A percentile compares a stretch with the other conserved stretches of the same genome.
Evolutionary conservation across 2,113 vertebrate species (phyloP).

Genomic region (Rhabdomys dilectus): DNA sequence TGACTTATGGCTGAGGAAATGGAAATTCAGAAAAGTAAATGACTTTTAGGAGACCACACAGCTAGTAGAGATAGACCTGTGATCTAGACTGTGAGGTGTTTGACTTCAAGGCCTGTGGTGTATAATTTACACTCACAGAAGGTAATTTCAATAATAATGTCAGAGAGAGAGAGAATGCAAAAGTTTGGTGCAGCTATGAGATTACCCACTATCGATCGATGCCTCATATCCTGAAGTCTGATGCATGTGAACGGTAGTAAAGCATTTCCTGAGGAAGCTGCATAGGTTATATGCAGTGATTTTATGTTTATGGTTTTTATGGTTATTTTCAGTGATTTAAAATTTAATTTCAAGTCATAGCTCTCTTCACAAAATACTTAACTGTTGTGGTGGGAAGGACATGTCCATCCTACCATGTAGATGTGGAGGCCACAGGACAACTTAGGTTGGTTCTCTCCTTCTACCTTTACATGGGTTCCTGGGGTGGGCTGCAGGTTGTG

Average conservation of each 20-base stretch:
- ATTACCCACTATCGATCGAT: background rate
- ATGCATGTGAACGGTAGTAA: background rate
- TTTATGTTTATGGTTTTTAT: too few species aligned
- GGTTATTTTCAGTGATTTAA: background rate
- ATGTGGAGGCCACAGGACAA: background rate
- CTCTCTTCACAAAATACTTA: background rate
- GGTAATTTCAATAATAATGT: background rate
- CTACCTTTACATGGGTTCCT: background rate
- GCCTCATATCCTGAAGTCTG: background rate
- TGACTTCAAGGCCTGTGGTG: background rate
- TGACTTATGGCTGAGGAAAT: background rate
- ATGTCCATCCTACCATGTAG: background rate
- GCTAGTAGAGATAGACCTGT: slow-evolving; percentile 34
- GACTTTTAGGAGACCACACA: slow-evolving; percentile 3
- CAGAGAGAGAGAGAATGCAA: background rate
- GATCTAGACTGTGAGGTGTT: slow-evolving; percentile 13
- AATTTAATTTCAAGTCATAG: background rate
- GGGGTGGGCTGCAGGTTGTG: background rate
- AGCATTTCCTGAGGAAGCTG: background rate
- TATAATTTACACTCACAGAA: background rate
- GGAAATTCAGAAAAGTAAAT: background rate
- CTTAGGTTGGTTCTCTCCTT: background rate
- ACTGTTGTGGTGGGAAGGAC: background rate
- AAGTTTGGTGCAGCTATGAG: background rate
- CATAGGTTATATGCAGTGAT: background rate